Evolutionary conservation across 1,140 invertebrate species (phyloP).

Genomic region (Eriosoma lanigerum): DNA sequence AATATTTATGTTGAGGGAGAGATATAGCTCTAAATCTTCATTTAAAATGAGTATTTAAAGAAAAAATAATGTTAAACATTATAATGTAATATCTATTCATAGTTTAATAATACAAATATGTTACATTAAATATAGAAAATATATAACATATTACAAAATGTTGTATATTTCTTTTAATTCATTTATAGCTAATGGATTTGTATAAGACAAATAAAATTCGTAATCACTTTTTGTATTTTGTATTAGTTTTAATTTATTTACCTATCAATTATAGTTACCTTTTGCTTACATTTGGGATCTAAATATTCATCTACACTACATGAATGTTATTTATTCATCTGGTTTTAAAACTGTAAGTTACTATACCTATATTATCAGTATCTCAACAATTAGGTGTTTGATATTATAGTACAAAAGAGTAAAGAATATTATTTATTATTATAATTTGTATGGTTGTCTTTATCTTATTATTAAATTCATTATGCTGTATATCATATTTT

Average conservation of each 20-base stretch:
- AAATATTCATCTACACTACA: constrained; percentile 20
- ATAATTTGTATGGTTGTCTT: background rate
- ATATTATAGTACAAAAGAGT: background rate
- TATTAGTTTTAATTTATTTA: constrained; percentile 45
- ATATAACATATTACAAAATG: too few relatives aligned
- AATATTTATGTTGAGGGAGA: constrained; percentile 45
- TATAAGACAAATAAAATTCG: constrained; percentile 46
- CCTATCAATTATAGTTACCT: constrained; percentile 41
- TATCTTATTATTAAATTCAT: background rate
- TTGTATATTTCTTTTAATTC: constrained; percentile 39
- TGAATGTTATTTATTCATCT: constrained; percentile 19
- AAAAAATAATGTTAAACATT: constrained; percentile 16
- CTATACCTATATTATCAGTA: background rate
- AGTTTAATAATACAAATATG: constrained; percentile 29
- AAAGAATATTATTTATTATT: background rate
- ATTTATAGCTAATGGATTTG: constrained; percentile 41
- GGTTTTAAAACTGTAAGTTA: background rate
- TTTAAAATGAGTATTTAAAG: constrained; percentile 47
- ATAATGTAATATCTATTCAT: constrained; percentile 23
- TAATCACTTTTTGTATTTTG: constrained; percentile 44
- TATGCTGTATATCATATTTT: background rate
- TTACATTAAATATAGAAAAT: constrained; percentile 39
- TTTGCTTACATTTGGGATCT: constrained; percentile 18
- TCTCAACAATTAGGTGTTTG: background rate
- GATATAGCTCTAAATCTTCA: constrained; percentile 29